These are phyloP conservation scores for Oryzaephilus surinamensis DNA, from an alignment of 1,140 invertebrate genomes.

Conservation along the genomic window DNA sequence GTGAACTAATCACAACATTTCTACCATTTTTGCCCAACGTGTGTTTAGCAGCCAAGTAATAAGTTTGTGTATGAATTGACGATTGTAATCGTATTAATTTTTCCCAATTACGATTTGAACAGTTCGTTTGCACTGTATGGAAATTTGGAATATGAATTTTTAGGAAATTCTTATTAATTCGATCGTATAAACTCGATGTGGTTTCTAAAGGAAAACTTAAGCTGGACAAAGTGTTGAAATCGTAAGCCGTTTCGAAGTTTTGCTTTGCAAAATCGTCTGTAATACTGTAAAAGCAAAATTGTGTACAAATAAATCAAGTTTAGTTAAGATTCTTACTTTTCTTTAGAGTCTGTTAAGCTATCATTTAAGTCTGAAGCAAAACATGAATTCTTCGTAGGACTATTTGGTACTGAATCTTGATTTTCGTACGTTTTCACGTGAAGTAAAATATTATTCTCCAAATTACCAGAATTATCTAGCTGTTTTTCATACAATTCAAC, in stretches of 20 bases:
- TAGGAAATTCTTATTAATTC: conserved; percentile 49
- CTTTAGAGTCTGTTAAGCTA: conserved; percentile 38
- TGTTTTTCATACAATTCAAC: conserved; percentile 44
- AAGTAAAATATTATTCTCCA: conserved; percentile 41
- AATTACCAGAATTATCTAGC: no score
- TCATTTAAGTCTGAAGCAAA: conserved; percentile 19
- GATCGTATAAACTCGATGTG: conserved; percentile 44
- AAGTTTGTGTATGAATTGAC: conserved; percentile 11
- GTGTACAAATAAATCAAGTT: neutral
- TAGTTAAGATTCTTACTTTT: conserved; percentile 34
- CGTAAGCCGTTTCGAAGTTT: conserved; percentile 24
- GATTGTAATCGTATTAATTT: conserved; percentile 55
- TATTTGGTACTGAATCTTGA: conserved; percentile 49
- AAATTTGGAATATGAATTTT: conserved; percentile 53
- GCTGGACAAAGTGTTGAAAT: conserved; percentile 28
- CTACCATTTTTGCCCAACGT: conserved; percentile 27
- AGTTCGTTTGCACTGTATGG: conserved; percentile 56
- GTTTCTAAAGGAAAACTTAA: conserved; percentile 42
- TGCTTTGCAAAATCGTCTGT: conserved; percentile 15
- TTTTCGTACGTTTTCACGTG: conserved; percentile 43
- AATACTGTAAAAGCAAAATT: conserved; percentile 2
- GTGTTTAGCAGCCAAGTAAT: conserved; percentile 29
- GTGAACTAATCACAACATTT: conserved; percentile 49
- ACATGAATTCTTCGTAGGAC: conserved; percentile 38
- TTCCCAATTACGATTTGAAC: conserved; percentile 55